Percentiles rank a stretch among this genome's conserved stretches.
Evolutionary conservation across 2,888 invertebrate genomes (phyloP).

Genomic region (Hemithea aestivaria): DNA sequence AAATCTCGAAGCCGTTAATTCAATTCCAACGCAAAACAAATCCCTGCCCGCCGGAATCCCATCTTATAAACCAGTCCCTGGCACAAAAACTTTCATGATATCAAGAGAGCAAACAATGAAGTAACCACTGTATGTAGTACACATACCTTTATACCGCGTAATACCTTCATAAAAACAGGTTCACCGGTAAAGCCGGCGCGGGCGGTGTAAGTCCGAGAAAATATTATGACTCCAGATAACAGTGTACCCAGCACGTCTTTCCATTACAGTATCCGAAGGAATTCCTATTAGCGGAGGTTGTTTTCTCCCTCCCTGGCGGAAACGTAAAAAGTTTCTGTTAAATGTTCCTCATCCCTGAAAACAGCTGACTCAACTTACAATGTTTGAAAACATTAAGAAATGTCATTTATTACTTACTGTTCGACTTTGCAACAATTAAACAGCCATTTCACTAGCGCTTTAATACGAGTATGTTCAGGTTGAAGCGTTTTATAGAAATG

Average conservation of each 20-base stretch:
- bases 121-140: slow-evolving; percentile 31
- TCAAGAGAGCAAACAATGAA: slow-evolving; percentile 29
- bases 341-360: slow-evolving; percentile 58
- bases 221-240: slow-evolving; percentile 65
- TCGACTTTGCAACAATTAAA: slow-evolving; percentile 52
- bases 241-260: slow-evolving; percentile 64
- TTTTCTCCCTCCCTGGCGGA: slow-evolving; percentile 64
- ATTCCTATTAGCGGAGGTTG: slow-evolving; percentile 71
- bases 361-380: slow-evolving; percentile 56
- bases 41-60: slow-evolving; percentile 1
- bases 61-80: slow-evolving; percentile 13
- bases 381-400: slow-evolving; percentile 57
- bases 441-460: too few relatives aligned
- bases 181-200: slow-evolving; percentile 51
- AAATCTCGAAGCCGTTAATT: too few relatives aligned
- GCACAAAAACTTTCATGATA: slow-evolving; percentile 30
- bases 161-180: slow-evolving; percentile 49
- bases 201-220: slow-evolving; percentile 51
- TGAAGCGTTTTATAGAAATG: too few relatives aligned
- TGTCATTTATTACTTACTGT: slow-evolving; percentile 50
- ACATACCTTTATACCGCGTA: slow-evolving; percentile 38
- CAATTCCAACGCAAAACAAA: too few relatives aligned
- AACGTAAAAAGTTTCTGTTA: slow-evolving; percentile 66
- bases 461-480: too few relatives aligned
- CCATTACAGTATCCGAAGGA: slow-evolving; percentile 70